Base-by-base conservation (phyloP, 2,888 invertebrate genomes). In the Macaria notata region DNA sequence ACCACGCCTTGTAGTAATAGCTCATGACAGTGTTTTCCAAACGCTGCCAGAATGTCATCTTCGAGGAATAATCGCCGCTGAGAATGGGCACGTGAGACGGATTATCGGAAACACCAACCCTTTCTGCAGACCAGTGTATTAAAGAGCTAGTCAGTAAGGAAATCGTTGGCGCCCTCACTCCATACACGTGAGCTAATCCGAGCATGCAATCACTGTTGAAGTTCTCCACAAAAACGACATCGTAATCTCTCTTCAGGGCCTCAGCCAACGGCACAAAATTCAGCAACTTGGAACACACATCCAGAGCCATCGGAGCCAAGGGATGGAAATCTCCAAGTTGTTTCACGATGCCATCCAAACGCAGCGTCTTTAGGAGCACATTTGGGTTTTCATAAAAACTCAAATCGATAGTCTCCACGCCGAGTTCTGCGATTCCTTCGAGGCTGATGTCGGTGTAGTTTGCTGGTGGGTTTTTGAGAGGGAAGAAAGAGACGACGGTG, bases 121-220 rank as follows among this genome's bases (percentile, higher is more conserved):
- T 83, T 29, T 78, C 77, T 8, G 83, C 72, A 1, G 86, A 74
- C 93, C 93, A 94, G 0, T 94, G 94, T 88, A 94, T 91, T 48
- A 93, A 68, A 0, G 86, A 80, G 49, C 93, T 93, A 4, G 93
- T 93, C 49, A 93, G 88, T 33, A 93, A 63, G 0, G 90, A 92
- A 6, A 95, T 81, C 2, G 93, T 81, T 0, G 95, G 94, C 4
- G 92, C 90, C 51, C 91, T 84, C 56, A 83, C 65, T 0, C 80
- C 82, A 64, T 94, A 86, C 31, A 92, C 72, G 73, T 94, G 88
- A 0, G 92, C 88, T 51, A 95, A 78, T 0, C 93, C 94, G 48
- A 94, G 75, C 78, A 94, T 92, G 58, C 95, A 95, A 66, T 95
- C 94, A 38, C 93, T 92, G 64, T 92, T 93, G 64, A 95, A 95